Conservation (phyloP, 2,888 invertebrate genomes). For the Cotesia congregata region DNA sequence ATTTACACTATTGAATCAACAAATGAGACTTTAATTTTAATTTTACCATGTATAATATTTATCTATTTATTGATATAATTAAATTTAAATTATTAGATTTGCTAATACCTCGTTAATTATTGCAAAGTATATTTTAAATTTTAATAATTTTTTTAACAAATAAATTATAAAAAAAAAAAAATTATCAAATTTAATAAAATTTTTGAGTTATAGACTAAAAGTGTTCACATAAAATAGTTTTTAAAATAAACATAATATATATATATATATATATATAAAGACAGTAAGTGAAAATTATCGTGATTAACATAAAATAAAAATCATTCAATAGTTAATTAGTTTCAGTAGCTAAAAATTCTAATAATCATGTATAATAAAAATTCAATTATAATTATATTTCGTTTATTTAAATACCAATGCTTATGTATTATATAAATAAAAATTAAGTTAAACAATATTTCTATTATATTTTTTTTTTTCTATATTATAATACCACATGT, state of each 20-base stretch:
- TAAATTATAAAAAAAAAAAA: too few relatives aligned
- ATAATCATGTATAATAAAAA: not conserved
- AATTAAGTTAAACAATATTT: not conserved
- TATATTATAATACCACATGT: not conserved
- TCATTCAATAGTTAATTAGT: not conserved
- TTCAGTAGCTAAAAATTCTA: not conserved
- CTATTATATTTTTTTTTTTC: not conserved
- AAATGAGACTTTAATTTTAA: conserved; percentile 10
- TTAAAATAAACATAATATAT: not conserved
- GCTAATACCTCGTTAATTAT: not conserved
- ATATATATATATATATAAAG: not conserved
- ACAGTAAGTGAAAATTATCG: not conserved
- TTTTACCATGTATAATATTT: conserved; percentile 19
- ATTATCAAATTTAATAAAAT: not conserved
- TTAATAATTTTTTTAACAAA: too few relatives aligned
- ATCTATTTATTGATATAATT: conserved; percentile 3
- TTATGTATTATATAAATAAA: not conserved
- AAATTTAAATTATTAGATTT: not conserved
- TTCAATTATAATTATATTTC: not conserved
- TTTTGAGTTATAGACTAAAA: not conserved
- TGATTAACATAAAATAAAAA: not conserved
- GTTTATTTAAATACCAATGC: not conserved
- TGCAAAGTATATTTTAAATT: not conserved
- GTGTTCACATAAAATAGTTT: not conserved
- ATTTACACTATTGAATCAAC: not conserved